Evolutionary conservation across 2,888 invertebrate species (phyloP), one percentile per base, ranked within the genome.

Genomic region (Aphodius granarius): DNA sequence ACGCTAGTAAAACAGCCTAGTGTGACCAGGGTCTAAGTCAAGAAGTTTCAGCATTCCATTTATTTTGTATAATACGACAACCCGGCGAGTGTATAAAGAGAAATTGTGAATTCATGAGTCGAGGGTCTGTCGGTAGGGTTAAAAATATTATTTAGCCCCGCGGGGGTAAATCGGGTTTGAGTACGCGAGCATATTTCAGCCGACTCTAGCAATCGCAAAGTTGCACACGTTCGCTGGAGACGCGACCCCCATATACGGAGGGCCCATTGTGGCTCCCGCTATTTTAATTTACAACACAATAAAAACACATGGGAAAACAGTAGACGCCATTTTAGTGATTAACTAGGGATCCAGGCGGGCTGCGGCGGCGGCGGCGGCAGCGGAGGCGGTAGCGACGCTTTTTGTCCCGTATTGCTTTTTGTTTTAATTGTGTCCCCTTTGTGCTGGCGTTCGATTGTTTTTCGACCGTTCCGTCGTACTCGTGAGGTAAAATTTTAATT

Each of bases 231-330:
- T 81, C 83, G 82, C 79, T 77, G 74, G 75, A 81, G 81, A 79
- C 80, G 81, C 81, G 83, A 82, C 83, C 74, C 83, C 74, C 83
- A 82, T n/a, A 83, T 84, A 82, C 85, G 84, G 84, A 85, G 84
- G 82, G 43, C 82, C 83, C 84, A 86, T 87, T 87, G 87, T 87
- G 80, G 0, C 79, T 75, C 83, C 84, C 85, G 75, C 43, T 86
- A 86, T 87, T 87, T 87, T 87, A 87, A 87, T 87, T 87, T 87
- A 86, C 86, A 86, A 86, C 85, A 87, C 87, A 87, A 87, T 87
- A 87, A 87, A 87, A 87, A 87, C 87, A 87, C 87, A 87, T 87
- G 87, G 87, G 87, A 87, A 86, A 87, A 87, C 87, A 87, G 87
- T 87, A 86, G 87, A 87, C 87, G 87, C 87, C 87, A 87, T 87